phyloP scores from a whole-genome alignment of 2,113 vertebrate genomes.

The Peromyscus polionotus region DNA sequence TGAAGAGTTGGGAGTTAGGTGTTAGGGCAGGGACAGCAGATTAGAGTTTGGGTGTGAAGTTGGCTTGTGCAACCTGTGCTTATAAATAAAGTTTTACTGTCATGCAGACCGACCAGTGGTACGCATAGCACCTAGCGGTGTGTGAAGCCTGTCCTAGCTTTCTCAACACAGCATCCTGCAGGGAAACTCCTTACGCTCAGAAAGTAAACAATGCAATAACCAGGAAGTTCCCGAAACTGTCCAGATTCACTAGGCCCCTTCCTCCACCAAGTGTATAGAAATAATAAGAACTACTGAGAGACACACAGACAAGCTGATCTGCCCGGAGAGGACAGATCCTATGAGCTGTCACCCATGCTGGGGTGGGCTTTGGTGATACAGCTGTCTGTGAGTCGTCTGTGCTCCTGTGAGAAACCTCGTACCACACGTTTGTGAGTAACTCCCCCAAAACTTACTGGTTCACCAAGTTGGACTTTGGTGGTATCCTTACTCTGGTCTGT shows the following conservation, averaged over 20 bases:
- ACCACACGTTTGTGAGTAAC: not conserved
- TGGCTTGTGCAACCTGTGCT: not conserved
- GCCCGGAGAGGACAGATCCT: not conserved
- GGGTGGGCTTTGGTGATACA: not conserved
- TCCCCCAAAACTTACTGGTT: not conserved
- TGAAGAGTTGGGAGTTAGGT: not conserved
- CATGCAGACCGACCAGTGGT: not conserved
- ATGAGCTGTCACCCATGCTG: not conserved
- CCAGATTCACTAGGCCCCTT: not conserved
- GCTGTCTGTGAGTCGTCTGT: not conserved
- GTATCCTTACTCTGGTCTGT: too few relatives aligned
- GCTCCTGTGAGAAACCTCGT: not conserved
- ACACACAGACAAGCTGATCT: too few relatives aligned
- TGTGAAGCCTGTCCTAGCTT: not conserved
- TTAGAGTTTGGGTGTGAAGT: not conserved
- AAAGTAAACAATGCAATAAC: not conserved
- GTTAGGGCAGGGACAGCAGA: not conserved
- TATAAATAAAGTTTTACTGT: conserved; percentile 51
- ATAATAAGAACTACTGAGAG: not conserved
- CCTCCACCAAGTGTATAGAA: not conserved
- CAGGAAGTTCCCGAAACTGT: not conserved
- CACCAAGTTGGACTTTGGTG: not conserved
- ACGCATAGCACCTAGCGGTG: not conserved
- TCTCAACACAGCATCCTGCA: not conserved
- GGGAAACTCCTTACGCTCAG: not conserved